Evolutionary conservation across 2,888 invertebrate species (phyloP), one percentile per base, ranked within the genome.

Genomic region (Ophraella communa): DNA sequence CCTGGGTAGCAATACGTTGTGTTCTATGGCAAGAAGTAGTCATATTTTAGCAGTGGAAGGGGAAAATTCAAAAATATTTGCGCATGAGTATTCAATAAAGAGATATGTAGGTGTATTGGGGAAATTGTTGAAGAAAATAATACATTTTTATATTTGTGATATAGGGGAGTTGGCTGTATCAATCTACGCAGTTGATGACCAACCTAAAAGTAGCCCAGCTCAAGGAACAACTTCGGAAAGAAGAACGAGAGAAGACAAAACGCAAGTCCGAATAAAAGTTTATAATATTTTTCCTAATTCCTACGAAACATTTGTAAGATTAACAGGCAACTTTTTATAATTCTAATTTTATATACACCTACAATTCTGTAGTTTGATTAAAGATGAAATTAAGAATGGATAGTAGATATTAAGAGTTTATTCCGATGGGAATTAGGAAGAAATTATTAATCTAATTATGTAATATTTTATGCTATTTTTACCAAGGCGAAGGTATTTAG

Each of bases 91-190:
- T n/a, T n/a, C n/a, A n/a, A n/a, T n/a, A n/a, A n/a, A n/a, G n/a
- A n/a, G n/a, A n/a, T n/a, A n/a, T n/a, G n/a, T n/a, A n/a, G n/a
- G n/a, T n/a, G n/a, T n/a, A n/a, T n/a, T n/a, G n/a, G 39, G 14
- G 1, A 39, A 39, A 4, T n/a, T 39, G 4, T n/a, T 39, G 39
- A 39, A 39, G 17, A n/a, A n/a, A n/a, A n/a, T n/a, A n/a, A n/a
- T n/a, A 30, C 10, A 11, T 39, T 39, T 39, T 39, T 39, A n/a
- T 35, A n/a, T 39, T 14, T n/a, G 14, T 72, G 54, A 70, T 84
- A 85, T 82, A 95, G 94, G 93, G 94, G 59, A 91, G 92, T 70
- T 96, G 95, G 95, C 83, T 96, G 61, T 94, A 93, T 81, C 93
- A 91, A 76, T 94, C 95, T 0, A 94, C 94, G 55, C 91, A 93